Percentiles rank a stretch among this genome's conserved stretches.
phyloP scores from a whole-genome alignment of 1,140 invertebrate species.

The Danaus melanippus region DNA sequence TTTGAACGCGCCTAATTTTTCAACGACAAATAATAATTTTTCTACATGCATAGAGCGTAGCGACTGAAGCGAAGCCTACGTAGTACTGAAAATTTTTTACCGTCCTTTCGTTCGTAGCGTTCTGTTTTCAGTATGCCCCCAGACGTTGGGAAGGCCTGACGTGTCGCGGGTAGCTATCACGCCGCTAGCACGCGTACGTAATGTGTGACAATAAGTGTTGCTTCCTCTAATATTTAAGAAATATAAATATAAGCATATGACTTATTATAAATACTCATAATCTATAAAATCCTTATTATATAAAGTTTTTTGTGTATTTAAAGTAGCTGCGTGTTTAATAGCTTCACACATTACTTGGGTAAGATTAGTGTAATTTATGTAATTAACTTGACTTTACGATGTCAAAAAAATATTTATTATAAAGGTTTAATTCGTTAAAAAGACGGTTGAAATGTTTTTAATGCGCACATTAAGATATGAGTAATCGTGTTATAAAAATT shows the following conservation, averaged over 20 bases:
- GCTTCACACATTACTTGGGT: constrained; percentile 5
- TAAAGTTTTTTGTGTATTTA: background rate
- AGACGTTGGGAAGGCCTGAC: constrained; percentile 35
- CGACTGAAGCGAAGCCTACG: constrained; percentile 11
- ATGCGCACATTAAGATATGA: constrained; percentile 2
- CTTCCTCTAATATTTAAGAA: constrained; percentile 58
- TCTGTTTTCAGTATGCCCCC: constrained; percentile 46
- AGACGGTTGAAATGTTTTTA: background rate
- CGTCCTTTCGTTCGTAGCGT: constrained; percentile 5
- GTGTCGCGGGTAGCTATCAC: constrained; percentile 35
- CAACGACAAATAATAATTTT: constrained; percentile 20
- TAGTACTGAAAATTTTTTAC: constrained; percentile 10
- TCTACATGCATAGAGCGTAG: constrained; percentile 35
- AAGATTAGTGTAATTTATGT: constrained; percentile 10
- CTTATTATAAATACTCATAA: constrained; percentile 31
- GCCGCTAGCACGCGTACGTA: constrained; percentile 43
- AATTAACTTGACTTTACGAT: constrained; percentile 2
- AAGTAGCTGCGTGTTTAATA: too few relatives aligned
- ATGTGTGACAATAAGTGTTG: constrained; percentile 71
- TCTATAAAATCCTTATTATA: constrained; percentile 20
- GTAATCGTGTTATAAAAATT: constrained; percentile 5
- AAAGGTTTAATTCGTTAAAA: background rate
- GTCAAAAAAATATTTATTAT: constrained; percentile 1
- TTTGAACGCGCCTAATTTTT: constrained; percentile 27
- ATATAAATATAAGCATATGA: constrained; percentile 18